Evolutionary conservation across 1,140 invertebrate genomes (phyloP), one percentile per base, ranked within the genome.

Genomic region (Sarcophaga peregrina): DNA sequence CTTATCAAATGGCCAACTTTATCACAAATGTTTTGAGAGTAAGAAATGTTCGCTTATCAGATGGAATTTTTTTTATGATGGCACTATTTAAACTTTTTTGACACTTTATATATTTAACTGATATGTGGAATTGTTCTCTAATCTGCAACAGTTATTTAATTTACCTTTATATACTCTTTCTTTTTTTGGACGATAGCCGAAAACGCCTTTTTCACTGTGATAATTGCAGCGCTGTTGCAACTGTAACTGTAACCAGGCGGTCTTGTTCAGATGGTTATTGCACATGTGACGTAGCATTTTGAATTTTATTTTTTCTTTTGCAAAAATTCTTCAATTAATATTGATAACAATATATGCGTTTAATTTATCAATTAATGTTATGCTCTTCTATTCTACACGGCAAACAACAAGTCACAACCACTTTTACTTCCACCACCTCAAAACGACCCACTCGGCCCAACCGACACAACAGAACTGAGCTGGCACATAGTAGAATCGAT

Each of bases 121-220:
- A 7, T 0, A 76, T 20, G 47, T 76, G 48, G n/a, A 50, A 52
- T 20, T 78, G 9, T 78, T n/a, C 25, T 25, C 25, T 73, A 52
- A 52, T 20, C 58, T 68, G 15, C 6, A 37, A 37, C 4, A 37
- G 20, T 78, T n/a, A 11, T 52, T 73, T 17, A 11, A 80, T 37
- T 81, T 83, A 93, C 93, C 91, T 91, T 92, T 86, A 84, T 88
- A 93, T 50, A 87, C 80, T 9, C 86, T 87, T 68, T 81, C 85
- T 13, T 86, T 85, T 83, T 85, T 89, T 0, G 91, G 91, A 84
- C 90, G 91, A 83, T 93, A 93, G 48, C 93, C 93, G 86, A 93
- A 94, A 10, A 93, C 92, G 20, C 92, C 92, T 73, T 90, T 91
- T 48, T 92, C 91, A 87, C 92, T 93, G 83, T 94, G 92, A 90